phyloP scores from a whole-genome alignment of 1,140 invertebrate genomes.

The Eueides isabella region DNA sequence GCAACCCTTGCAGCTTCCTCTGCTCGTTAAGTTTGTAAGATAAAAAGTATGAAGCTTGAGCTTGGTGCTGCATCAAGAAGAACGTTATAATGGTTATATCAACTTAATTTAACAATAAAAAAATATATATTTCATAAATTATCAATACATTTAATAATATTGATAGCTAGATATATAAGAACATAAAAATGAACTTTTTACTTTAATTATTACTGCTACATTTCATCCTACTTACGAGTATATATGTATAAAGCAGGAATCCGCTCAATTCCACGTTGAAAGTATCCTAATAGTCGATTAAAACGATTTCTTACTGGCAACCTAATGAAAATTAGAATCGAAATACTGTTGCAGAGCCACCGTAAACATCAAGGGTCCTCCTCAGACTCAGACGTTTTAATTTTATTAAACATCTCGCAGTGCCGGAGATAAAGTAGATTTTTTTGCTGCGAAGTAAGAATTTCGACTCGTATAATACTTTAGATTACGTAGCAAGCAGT shows the following conservation, averaged over 20 bases:
- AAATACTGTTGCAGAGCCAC: constrained; percentile 67
- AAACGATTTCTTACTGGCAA: constrained; percentile 51
- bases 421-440: constrained; percentile 79
- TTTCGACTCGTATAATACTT: constrained; percentile 82
- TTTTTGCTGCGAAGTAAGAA: constrained; percentile 80
- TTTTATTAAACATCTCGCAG: constrained; percentile 79
- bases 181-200: constrained; percentile 5
- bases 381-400: constrained; percentile 75
- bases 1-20: neutral
- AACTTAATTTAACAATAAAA: too few species aligned
- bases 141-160: neutral
- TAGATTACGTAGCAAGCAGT: constrained; percentile 81
- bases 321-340: constrained; percentile 68
- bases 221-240: constrained; percentile 4
- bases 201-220: constrained; percentile 10
- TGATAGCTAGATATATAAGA: neutral
- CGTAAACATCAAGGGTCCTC: constrained; percentile 69
- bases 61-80: too few species aligned
- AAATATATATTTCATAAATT: neutral
- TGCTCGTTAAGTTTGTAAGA: neutral
- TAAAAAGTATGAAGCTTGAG: neutral
- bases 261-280: constrained; percentile 6
- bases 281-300: constrained; percentile 46
- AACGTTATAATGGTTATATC: too few species aligned
- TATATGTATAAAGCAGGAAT: constrained; percentile 13